These are phyloP conservation scores for Emydocephalus ijimae DNA, from an alignment of 2,113 vertebrate species.

Conservation along the genomic window DNA sequence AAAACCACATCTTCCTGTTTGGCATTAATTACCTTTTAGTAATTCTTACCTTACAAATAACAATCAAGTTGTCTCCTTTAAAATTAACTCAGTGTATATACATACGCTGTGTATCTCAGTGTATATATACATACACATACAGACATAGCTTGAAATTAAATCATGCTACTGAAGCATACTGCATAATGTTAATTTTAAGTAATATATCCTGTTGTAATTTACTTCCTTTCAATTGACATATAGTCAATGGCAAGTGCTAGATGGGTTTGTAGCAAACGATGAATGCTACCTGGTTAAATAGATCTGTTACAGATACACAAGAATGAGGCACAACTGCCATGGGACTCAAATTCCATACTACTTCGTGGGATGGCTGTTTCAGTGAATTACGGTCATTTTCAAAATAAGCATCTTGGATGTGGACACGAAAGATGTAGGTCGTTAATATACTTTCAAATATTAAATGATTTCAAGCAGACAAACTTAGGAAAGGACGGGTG, in stretches of 20 bases:
- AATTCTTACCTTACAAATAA: background rate
- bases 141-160: background rate
- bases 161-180: background rate
- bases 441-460: background rate
- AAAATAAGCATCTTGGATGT: background rate
- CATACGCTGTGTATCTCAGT: background rate
- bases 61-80: background rate
- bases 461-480: background rate
- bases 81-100: background rate
- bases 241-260: background rate
- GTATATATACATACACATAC: background rate
- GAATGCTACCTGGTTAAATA: background rate
- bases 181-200: background rate
- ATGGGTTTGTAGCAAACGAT: background rate
- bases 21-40: background rate
- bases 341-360: background rate
- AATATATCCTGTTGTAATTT: background rate
- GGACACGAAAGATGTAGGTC: background rate
- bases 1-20: background rate
- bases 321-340: background rate
- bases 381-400: too few relatives aligned
- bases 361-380: background rate
- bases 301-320: background rate
- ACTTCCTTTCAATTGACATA: background rate
- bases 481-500: background rate